Evolutionary conservation across 1,140 invertebrate species (phyloP), one percentile per base, ranked within the genome.

Genomic region (Oscheius sp.): DNA sequence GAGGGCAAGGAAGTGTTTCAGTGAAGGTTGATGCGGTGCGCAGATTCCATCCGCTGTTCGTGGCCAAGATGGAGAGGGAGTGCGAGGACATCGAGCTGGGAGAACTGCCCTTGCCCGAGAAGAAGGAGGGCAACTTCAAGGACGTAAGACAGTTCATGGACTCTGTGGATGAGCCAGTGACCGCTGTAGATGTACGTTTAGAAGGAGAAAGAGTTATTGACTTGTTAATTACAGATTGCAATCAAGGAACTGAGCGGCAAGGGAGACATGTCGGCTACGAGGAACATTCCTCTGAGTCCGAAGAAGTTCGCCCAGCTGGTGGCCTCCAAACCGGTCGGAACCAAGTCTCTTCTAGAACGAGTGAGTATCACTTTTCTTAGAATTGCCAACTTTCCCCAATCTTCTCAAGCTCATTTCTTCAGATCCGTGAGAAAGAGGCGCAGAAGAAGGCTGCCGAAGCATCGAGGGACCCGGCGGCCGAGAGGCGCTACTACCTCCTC

Each of bases 211-310:
- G 10, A 10, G 10, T 42, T 42, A n/a, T 42, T 10, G 10, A 42
- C n/a, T 42, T 42, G 10, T 10, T 10, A 10, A 42, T 10, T 42
- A 10, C n/a, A 42, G 38, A n/a, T 42, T 42, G 49, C 49, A 4
- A 7, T 55, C 15, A 55, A 55, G 23, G 49, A 55, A 26, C 23
- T 55, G 49, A 4, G 7, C 7, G 23, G 7, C 28, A 26, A 23
- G 28, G 23, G 28, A 4, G 49, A 55, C 15, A 7, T 4, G 7
- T 55, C 49, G 23, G 23, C 23, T 4, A 13, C 7, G 4, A 7
- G 49, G 28, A 55, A 55, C 23, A 55, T 55, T 23, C 49, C 49
- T 13, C 49, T 55, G 49, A 55, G 49, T 55, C 49, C 49, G 49
- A 55, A 55, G 23, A 55, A 55, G 23, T 55, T 55, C 23, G 49